phyloP scores from a whole-genome alignment of 2,888 invertebrate genomes.

The Polymixis flavicincta region DNA sequence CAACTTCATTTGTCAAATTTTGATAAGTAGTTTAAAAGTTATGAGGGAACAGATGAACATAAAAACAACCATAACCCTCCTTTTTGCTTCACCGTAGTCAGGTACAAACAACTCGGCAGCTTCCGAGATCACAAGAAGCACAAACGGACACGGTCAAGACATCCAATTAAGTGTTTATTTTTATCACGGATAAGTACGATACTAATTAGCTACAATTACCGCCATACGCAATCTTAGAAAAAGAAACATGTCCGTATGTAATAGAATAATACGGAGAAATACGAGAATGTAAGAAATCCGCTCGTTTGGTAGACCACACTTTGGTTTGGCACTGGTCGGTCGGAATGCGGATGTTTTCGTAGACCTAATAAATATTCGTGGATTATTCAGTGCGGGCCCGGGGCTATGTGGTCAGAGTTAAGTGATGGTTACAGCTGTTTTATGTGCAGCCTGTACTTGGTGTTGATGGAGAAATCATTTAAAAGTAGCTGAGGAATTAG shows the following conservation, averaged over 20 bases:
- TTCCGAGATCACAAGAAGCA: constrained; percentile 5
- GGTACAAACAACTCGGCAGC: too few relatives aligned
- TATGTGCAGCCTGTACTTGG: constrained; percentile 3
- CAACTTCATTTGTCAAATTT: too few relatives aligned
- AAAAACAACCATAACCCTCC: too few relatives aligned
- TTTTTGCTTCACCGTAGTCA: too few relatives aligned
- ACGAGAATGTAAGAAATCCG: constrained; percentile 65
- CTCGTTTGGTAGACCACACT: constrained; percentile 60
- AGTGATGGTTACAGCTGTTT: constrained; percentile 50
- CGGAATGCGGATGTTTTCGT: constrained; percentile 67
- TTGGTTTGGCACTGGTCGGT: constrained; percentile 34
- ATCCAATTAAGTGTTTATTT: constrained; percentile 27
- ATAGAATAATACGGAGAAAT: constrained; percentile 58
- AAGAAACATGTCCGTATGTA: constrained; percentile 48
- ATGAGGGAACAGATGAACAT: too few relatives aligned
- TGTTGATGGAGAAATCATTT: constrained; percentile 17
- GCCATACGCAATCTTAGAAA: constrained; percentile 44
- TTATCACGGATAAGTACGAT: constrained; percentile 36
- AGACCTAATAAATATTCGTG: constrained; percentile 58
- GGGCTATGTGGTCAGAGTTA: constrained; percentile 38
- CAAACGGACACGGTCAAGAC: constrained; percentile 14
- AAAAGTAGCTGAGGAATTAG: neutral
- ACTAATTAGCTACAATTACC: constrained; percentile 39
- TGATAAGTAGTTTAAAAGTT: too few relatives aligned
- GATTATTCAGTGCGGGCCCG: constrained; percentile 54